phyloP scores from a whole-genome alignment of 37 sponge, comb jelly and placozoan species.

The Corticium candelabrum region DNA sequence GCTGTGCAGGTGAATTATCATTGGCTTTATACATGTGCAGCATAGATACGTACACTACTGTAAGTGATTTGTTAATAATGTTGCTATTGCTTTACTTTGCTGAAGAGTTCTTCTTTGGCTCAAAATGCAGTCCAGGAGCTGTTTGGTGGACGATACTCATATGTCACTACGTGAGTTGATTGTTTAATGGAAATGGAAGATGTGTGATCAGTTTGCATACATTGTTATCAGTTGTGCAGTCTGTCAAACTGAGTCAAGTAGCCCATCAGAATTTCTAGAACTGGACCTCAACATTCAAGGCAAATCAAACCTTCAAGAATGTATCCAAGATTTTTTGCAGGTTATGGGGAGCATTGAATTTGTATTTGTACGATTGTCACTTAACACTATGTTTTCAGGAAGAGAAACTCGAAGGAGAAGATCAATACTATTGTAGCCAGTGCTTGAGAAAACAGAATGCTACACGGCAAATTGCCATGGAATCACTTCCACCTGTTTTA shows the following conservation, averaged over 20 bases:
- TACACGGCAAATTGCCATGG: conserved; percentile 18
- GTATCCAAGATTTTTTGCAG: conserved; percentile 34
- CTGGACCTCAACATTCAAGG: conserved; percentile 26
- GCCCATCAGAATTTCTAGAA: conserved; percentile 14
- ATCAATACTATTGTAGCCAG: conserved; percentile 33
- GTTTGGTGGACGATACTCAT: conserved; percentile 21
- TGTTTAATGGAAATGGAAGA: no score
- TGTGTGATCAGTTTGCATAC: no score
- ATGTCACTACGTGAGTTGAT: conserved; percentile 38
- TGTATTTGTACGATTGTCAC: neutral
- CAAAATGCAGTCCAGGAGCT: conserved; percentile 1
- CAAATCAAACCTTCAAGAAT: conserved; percentile 7
- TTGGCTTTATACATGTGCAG: no score
- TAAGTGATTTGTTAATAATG: no score
- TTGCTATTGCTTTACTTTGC: no score
- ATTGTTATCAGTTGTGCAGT: conserved; percentile 14
- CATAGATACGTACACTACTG: no score
- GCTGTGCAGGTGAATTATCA: neutral
- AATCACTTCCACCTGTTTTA: conserved; percentile 24
- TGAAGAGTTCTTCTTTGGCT: no score
- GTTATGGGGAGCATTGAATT: neutral
- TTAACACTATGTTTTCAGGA: conserved; percentile 10
- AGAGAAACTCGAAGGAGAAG: conserved; percentile 27
- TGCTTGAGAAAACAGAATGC: conserved; percentile 29
- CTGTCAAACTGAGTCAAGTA: neutral